Conservation (phyloP, 2,113 vertebrate genomes). For the Terrapene triunguis region DNA sequence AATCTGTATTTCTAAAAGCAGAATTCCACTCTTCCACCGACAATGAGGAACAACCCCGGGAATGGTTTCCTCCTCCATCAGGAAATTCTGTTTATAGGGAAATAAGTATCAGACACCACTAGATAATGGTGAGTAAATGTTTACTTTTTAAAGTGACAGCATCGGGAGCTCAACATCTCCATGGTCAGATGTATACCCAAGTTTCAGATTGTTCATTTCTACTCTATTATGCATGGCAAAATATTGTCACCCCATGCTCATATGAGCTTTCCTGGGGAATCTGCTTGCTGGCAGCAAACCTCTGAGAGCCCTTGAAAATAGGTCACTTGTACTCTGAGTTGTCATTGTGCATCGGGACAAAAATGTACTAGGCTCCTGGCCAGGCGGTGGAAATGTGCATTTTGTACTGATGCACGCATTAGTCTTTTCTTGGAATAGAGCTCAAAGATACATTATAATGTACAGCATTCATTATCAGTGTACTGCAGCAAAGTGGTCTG, state of each 20-base stretch:
- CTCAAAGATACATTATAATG: constrained; percentile 34
- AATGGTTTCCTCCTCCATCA: neutral
- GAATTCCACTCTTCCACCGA: neutral
- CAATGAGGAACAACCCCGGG: neutral
- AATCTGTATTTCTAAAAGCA: neutral
- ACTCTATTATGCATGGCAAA: neutral
- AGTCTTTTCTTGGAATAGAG: constrained; percentile 16
- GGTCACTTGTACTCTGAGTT: constrained; percentile 26
- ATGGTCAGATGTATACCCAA: neutral
- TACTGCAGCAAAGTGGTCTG: neutral
- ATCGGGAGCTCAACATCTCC: neutral
- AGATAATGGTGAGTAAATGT: neutral
- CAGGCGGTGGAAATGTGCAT: constrained; percentile 10
- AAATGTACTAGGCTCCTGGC: constrained; percentile 6
- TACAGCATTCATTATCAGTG: neutral
- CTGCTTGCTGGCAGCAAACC: constrained; percentile 42
- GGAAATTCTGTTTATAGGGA: neutral
- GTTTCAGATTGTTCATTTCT: constrained; percentile 26
- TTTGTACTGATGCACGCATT: constrained; percentile 2
- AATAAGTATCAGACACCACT: neutral
- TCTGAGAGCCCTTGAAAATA: neutral
- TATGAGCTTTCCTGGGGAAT: constrained; percentile 42
- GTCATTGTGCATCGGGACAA: constrained; percentile 55
- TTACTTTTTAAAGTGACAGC: neutral
- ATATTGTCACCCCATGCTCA: neutral